Conservation (phyloP, 2,888 invertebrate species). For the Molanna angustata region DNA sequence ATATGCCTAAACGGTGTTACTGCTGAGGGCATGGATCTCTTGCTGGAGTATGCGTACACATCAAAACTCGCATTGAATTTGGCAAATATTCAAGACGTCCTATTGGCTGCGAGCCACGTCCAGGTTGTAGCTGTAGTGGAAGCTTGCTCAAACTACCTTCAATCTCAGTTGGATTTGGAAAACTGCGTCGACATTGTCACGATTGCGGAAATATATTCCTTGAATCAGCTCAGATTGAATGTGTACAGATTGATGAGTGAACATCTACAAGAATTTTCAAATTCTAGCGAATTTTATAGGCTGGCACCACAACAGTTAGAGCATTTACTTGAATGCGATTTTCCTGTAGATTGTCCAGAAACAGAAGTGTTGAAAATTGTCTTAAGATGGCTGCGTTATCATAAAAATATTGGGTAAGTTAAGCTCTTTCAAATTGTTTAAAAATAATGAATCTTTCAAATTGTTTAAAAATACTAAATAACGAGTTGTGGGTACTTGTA, state of each 20-base stretch:
- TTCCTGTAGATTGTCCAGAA: constrained; percentile 67
- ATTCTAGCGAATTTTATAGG: constrained; percentile 58
- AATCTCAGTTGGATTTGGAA: constrained; percentile 64
- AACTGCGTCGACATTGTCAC: constrained; percentile 71
- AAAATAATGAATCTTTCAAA: too few species aligned
- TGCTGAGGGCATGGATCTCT: constrained; percentile 60
- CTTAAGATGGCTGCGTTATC: constrained; percentile 57
- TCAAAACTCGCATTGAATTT: constrained; percentile 60
- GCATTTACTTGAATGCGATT: constrained; percentile 61
- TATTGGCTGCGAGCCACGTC: constrained; percentile 68
- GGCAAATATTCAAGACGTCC: constrained; percentile 64
- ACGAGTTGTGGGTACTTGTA: too few species aligned
- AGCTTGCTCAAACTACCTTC: constrained; percentile 63
- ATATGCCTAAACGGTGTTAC: constrained; percentile 65
- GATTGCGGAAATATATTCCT: constrained; percentile 66
- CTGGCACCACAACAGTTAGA: constrained; percentile 60
- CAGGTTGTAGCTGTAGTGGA: constrained; percentile 63
- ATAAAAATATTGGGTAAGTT: constrained; percentile 38
- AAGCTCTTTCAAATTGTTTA: too few species aligned
- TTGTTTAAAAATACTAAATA: too few species aligned
- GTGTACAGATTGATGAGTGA: constrained; percentile 66
- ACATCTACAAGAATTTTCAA: constrained; percentile 59
- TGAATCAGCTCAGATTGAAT: constrained; percentile 55
- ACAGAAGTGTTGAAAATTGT: constrained; percentile 57
- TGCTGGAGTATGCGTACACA: constrained; percentile 70